A percentile compares a stretch with the other conserved stretches of the same genome.
Evolutionary conservation across 2,888 invertebrate species (phyloP).

Genomic region (Spicauda simplicius): DNA sequence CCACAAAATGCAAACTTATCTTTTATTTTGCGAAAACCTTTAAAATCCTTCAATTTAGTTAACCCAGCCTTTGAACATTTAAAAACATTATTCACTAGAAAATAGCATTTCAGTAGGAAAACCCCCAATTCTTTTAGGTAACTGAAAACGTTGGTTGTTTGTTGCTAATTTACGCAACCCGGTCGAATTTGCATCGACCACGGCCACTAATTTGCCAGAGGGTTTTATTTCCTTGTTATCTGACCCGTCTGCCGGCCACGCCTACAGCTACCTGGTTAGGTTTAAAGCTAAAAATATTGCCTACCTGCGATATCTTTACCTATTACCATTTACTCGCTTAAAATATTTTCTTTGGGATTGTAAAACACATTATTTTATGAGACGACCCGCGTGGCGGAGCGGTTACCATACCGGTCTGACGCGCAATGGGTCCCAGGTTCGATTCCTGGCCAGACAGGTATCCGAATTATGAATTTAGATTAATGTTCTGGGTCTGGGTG

Average conservation of each 20-base stretch:
- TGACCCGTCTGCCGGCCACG: constrained; percentile 35
- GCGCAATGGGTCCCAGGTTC: too few relatives aligned
- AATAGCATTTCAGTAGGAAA: not conserved
- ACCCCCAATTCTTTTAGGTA: constrained; percentile 1
- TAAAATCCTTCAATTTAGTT: too few relatives aligned
- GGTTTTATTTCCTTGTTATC: constrained; percentile 36
- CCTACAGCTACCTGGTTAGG: constrained; percentile 30
- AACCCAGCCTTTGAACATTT: too few relatives aligned
- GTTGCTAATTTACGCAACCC: constrained; percentile 27
- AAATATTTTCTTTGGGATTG: not conserved
- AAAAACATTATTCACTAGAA: not conserved
- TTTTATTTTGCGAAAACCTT: too few relatives aligned
- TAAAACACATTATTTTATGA: not conserved
- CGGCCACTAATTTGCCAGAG: constrained; percentile 33
- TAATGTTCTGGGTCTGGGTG: too few relatives aligned
- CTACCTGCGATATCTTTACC: not conserved
- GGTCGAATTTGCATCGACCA: constrained; percentile 29
- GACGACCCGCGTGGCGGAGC: too few relatives aligned
- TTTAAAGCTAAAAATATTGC: constrained; percentile 30
- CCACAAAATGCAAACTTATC: too few relatives aligned
- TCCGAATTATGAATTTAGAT: too few relatives aligned
- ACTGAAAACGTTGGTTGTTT: constrained; percentile 13
- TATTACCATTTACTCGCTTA: not conserved
- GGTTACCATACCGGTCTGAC: too few relatives aligned
- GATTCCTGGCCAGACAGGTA: too few relatives aligned